Conservation (phyloP, 2,113 vertebrate genomes). For the Nyctibius bracteatus region DNA sequence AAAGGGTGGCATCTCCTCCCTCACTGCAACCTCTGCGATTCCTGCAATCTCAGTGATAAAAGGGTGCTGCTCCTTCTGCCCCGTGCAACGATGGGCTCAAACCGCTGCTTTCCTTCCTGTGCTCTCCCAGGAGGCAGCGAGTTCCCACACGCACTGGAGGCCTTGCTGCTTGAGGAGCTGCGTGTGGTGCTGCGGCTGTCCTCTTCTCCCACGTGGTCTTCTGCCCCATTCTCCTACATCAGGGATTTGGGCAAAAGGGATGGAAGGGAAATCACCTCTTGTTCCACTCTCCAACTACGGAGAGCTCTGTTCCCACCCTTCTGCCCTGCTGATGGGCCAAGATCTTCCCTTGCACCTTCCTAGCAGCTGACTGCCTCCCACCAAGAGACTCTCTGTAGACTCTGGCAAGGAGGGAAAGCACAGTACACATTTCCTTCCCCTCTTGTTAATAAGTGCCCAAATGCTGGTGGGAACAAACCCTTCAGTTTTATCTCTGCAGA, state of each 20-base stretch:
- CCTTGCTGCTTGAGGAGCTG: background rate
- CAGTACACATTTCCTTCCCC: background rate
- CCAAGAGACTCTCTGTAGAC: background rate
- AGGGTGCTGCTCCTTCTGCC: background rate
- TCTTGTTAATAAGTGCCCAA: background rate
- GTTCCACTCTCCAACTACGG: background rate
- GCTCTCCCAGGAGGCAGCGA: background rate
- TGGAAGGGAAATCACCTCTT: background rate
- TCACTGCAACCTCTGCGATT: background rate
- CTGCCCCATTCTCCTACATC: background rate
- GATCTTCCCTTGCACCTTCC: background rate
- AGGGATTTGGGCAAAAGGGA: background rate
- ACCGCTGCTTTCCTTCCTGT: background rate
- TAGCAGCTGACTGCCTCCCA: background rate
- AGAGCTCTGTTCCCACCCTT: background rate
- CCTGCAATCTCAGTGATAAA: background rate
- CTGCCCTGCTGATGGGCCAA: background rate
- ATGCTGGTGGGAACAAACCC: background rate
- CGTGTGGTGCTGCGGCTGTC: background rate
- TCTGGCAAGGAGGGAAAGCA: background rate
- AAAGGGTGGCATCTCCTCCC: background rate
- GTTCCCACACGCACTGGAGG: background rate
- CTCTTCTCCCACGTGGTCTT: background rate
- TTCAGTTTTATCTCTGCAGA: background rate
- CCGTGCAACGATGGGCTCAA: background rate